A percentile compares a stretch with the other conserved stretches of the same genome.
phyloP scores from a whole-genome alignment of 2,888 invertebrate genomes.

The Amphimallon solstitiale region DNA sequence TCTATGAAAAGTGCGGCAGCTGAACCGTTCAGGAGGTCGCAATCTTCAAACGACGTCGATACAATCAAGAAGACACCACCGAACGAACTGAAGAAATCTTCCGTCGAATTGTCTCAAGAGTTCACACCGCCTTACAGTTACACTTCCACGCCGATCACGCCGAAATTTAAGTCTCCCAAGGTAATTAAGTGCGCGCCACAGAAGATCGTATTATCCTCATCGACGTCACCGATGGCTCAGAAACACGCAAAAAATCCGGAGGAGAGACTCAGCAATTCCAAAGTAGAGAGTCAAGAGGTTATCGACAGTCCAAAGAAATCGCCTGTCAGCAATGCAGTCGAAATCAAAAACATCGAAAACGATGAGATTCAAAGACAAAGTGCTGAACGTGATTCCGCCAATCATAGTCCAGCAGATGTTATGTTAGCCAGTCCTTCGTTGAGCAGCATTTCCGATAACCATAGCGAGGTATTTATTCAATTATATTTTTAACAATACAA shows the following conservation, averaged over 20 bases:
- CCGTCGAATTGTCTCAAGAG: not conserved
- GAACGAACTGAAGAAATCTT: constrained; percentile 4
- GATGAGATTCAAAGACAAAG: constrained; percentile 51
- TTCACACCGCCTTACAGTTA: constrained; percentile 8
- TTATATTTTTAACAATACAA: too few relatives aligned
- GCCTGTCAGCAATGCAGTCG: constrained; percentile 18
- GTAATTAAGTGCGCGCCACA: constrained; percentile 39
- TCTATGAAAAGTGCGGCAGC: constrained; percentile 62
- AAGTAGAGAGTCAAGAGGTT: constrained; percentile 9
- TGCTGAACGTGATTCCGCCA: constrained; percentile 75
- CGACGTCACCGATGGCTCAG: constrained; percentile 41
- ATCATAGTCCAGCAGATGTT: constrained; percentile 80
- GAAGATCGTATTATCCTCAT: constrained; percentile 32
- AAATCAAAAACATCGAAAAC: constrained; percentile 32
- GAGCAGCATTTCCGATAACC: constrained; percentile 76
- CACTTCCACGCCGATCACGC: constrained; percentile 22
- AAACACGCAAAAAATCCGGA: constrained; percentile 40
- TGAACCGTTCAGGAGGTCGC: constrained; percentile 24
- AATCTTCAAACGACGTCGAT: constrained; percentile 23
- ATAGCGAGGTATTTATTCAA: constrained; percentile 72
- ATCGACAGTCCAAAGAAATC: constrained; percentile 32
- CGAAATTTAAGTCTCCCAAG: constrained; percentile 35
- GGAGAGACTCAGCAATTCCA: constrained; percentile 51
- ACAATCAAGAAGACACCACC: constrained; percentile 12
- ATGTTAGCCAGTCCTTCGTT: constrained; percentile 74